Evolutionary conservation across 1,140 invertebrate species (phyloP), one percentile per base, ranked within the genome.

Genomic region (Acyrthosiphon pisum): DNA sequence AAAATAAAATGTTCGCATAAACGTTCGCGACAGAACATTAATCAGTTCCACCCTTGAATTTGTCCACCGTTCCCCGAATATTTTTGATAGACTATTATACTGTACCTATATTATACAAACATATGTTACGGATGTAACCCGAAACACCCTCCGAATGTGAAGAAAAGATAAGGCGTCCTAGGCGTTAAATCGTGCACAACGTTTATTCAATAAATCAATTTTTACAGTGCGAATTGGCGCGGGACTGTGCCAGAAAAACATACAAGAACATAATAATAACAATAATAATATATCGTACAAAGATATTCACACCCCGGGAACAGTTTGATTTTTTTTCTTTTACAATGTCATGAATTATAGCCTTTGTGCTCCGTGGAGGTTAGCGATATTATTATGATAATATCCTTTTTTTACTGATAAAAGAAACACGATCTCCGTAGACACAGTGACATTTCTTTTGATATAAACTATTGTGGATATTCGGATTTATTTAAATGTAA

Each of bases 171-270:
- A 93, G 68, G 83, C 48, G n/a, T 37, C 11, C 93, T 95, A 44
- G 95, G 96, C 93, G 95, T 96, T 53, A 95, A 95, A 26, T 84
- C 94, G 37, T 86, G 95, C 0, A 94, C 84, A 53, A 95, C 95
- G 89, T 94, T 94, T 0, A 94, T 95, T 23, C 95, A 95, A 0
- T 94, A 94, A 2, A 94, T 95, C 11, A 95, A 96, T 84, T 76
- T 96, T 9, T 94, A 95, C 0, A 95, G 95, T 46, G 95, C 95
- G 44, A 41, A 96, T 4, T 95, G 94, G 86, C 95, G 6, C 94
- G 30, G 94, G 60, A 95, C 94, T 8, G 93, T 94, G 18, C 93
- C 76, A 0, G 91, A 94, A 14, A 18, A 94, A 94, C 37, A 56
- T 41, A 53, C 48, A 93, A 18, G 26, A 68, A 68, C 56, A 44